Evolutionary conservation across 2,888 invertebrate species (phyloP), one percentile per base, ranked within the genome.

Genomic region (Agonopterix subpropinquella): DNA sequence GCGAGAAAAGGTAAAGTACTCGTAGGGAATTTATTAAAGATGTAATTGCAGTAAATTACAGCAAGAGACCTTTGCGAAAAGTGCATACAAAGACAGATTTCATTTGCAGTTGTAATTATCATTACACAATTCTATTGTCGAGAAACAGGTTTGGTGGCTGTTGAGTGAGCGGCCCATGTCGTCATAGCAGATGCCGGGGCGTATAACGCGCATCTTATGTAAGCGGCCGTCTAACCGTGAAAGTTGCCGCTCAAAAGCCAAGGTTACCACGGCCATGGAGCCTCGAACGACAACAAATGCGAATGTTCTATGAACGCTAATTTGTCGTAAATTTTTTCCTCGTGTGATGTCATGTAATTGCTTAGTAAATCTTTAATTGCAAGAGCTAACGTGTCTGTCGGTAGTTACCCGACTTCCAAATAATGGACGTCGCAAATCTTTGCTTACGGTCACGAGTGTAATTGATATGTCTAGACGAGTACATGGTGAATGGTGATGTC

Each of bases 221-320:
- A 86, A 84, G 61, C 80, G 75, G 68, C 82, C 78, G 83, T 81
- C 86, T 86, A 87, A 88, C 87, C 88, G 87, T 88, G 88, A 88
- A 88, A 88, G 88, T 87, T 80, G 75, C 80, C 82, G 80, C 80
- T 86, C 85, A 86, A 87, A 86, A 86, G 85, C 87, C 88, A 88
- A 88, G 88, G 88, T 87, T 85, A 85, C 66, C 76, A 67, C 69
- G 83, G 78, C 86, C 83, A 77, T 82, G 82, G 76, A 70, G 43
- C 41, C 2, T n/a, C n/a, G 11, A n/a, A n/a, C 64, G 63, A 59
- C 60, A 68, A 72, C 78, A 77, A 76, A 83, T 79, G 84, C 84
- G 76, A 83, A 80, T 75, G 76, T 72, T 78, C 78, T 75, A 78
- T 69, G 72, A 72, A 67, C 67, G 28, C 28, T 5, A 64, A 72